Evolutionary conservation across 1,140 invertebrate species (phyloP), one percentile per base, ranked within the genome.

Genomic region (Drosophila sulfurigaster): DNA sequence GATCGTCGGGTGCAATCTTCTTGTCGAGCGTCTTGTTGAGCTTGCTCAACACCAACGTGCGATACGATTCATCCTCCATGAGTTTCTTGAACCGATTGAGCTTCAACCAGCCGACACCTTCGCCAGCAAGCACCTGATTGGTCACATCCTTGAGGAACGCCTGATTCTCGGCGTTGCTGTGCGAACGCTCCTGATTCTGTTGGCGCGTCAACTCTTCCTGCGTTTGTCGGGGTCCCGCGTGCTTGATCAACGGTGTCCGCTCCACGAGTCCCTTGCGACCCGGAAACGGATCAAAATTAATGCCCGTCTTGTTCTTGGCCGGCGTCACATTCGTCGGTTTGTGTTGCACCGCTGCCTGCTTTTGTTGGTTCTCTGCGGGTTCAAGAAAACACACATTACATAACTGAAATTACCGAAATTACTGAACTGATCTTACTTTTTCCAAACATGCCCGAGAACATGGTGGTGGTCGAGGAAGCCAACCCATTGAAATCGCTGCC

Each of bases 11-110:
- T 58, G 96, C 96, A 45, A 99, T 96, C 93, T 99, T 99, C 77
- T 96, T 96, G 82, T 98, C 98, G 15, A 99, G 94, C 68, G 98
- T 98, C 78, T 97, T 96, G 92, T 99, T 99, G 6, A 99, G 94
- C 91, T 99, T 98, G 56, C 97, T 98, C 1, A 99, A 95, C 7
- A 99, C 97, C 92, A 99, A 96, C 91, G 98, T 99, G 32, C 99
- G 94, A 94, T 99, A 99, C 62, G 97, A 99, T 93, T 99, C 99
- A 93, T 99, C 99, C 93, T 99, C 99, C 98, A 99, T 99, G 4
- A 99, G 93, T 91, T 99, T 99, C 89, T 98, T 98, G 15, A 99
- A 94, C 38, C 98, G 95, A 90, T 97, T 98, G 5, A 99, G 93
- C 93, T 99, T 99, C 15, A 99, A 93, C 98, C 99, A 99, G 38